phyloP scores from a whole-genome alignment of 23 tunicate species.

The Trididemnum clinides region DNA sequence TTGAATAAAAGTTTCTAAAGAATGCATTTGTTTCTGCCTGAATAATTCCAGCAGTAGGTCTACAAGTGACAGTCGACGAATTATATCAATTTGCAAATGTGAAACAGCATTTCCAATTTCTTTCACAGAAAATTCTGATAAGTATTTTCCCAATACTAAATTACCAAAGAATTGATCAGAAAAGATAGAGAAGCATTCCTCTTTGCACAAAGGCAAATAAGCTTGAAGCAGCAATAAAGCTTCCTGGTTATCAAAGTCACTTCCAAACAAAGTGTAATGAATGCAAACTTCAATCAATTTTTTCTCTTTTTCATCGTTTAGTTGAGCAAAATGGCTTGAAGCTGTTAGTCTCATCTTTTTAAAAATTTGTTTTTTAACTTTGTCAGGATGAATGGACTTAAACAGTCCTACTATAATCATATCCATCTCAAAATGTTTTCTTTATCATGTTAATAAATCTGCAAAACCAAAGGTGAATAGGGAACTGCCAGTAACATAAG shows the following conservation, averaged over 20 bases:
- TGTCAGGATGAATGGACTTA: constrained; percentile 30
- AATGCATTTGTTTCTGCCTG: background rate
- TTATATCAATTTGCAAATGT: background rate
- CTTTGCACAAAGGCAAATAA: constrained; percentile 1
- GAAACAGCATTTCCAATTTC: background rate
- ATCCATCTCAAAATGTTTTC: constrained; percentile 49
- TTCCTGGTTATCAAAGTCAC: constrained; percentile 22
- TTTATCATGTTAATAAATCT: no score
- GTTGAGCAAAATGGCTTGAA: background rate
- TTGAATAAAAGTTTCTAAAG: background rate
- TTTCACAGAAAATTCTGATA: background rate
- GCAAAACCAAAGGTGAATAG: no score
- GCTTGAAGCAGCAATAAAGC: background rate
- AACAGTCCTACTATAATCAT: constrained; percentile 10
- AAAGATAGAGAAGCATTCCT: constrained; percentile 5
- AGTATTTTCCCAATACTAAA: constrained; percentile 24
- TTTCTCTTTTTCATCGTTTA: background rate
- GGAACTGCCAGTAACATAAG: no score
- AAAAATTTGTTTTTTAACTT: constrained; percentile 22
- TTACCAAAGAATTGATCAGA: constrained; percentile 1
- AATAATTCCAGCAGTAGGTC: background rate
- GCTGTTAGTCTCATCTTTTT: constrained; percentile 42
- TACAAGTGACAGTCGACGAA: background rate
- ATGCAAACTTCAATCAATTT: constrained; percentile 12
- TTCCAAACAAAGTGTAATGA: constrained; percentile 26